These are phyloP conservation scores for Varecia variegata DNA, from an alignment of 2,797 vertebrate species.

Conservation along the genomic window DNA sequence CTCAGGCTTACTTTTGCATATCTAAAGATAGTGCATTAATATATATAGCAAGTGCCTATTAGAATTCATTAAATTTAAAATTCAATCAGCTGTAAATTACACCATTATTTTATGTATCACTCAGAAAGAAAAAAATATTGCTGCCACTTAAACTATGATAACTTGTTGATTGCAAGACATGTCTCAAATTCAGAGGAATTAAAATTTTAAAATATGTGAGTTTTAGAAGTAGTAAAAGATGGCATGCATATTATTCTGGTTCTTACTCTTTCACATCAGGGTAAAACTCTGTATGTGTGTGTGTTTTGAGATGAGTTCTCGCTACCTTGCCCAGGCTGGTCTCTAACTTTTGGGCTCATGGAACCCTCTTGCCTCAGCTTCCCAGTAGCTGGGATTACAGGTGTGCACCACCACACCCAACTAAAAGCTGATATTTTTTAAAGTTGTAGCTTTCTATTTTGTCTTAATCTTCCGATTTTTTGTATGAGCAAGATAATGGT, in stretches of 20 bases:
- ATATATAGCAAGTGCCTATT: neutral
- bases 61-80: slow-evolving; percentile 12
- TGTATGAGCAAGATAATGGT: neutral
- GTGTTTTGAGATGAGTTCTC: neutral
- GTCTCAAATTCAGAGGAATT: neutral
- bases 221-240: neutral
- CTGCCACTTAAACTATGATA: neutral
- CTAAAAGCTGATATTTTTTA: neutral
- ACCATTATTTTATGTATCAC: neutral
- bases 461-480: neutral
- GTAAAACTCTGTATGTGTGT: neutral
- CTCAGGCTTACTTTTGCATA: neutral
- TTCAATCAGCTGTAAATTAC: neutral
- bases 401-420: neutral
- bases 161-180: neutral
- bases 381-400: neutral
- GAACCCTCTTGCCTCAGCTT: neutral
- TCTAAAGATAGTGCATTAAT: neutral
- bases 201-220: neutral
- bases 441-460: neutral
- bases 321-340: neutral
- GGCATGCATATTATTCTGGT: neutral
- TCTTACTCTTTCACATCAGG: neutral
- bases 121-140: neutral
- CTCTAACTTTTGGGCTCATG: neutral